These are phyloP conservation scores for Tyrophagus putrescentiae DNA, from an alignment of 1,140 invertebrate species.

Conservation along the genomic window DNA sequence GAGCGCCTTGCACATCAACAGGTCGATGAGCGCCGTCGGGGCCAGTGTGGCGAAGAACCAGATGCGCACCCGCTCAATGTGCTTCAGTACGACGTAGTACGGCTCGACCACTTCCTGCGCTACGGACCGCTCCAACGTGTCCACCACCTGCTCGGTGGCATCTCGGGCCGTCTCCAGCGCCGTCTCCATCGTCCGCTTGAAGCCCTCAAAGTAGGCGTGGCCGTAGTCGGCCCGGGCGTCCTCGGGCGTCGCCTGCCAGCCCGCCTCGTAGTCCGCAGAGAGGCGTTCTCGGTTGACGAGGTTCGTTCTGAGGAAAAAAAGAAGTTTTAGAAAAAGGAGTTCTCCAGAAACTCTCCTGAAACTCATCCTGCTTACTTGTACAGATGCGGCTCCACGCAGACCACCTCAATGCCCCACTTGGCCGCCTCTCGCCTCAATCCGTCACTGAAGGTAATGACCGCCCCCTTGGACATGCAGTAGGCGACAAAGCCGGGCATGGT, in stretches of 20 bases:
- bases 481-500: constrained; percentile 34
- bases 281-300: constrained; percentile 29
- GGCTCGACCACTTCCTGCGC: constrained; percentile 27
- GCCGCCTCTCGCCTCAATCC: constrained; percentile 40
- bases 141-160: constrained; percentile 32
- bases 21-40: constrained; percentile 23
- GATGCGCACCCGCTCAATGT: constrained; percentile 25
- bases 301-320: constrained; percentile 29
- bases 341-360: no score
- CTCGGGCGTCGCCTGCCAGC: constrained; percentile 31
- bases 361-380: constrained; percentile 38
- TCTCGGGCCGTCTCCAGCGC: constrained; percentile 21
- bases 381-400: constrained; percentile 38
- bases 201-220: constrained; percentile 33
- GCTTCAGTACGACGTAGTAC: constrained; percentile 23
- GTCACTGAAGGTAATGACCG: constrained; percentile 39
- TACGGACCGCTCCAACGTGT: constrained; percentile 33
- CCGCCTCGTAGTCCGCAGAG: constrained; percentile 28
- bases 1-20: background rate
- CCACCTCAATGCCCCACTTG: constrained; percentile 39
- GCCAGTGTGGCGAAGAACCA: constrained; percentile 20
- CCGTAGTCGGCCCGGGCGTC: constrained; percentile 33
- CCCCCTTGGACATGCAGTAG: constrained; percentile 41
- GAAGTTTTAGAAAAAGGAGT: background rate
- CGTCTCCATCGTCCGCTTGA: constrained; percentile 27